Evolutionary conservation across 2,888 invertebrate species (phyloP).

Genomic region (Gasteruption jaculator): DNA sequence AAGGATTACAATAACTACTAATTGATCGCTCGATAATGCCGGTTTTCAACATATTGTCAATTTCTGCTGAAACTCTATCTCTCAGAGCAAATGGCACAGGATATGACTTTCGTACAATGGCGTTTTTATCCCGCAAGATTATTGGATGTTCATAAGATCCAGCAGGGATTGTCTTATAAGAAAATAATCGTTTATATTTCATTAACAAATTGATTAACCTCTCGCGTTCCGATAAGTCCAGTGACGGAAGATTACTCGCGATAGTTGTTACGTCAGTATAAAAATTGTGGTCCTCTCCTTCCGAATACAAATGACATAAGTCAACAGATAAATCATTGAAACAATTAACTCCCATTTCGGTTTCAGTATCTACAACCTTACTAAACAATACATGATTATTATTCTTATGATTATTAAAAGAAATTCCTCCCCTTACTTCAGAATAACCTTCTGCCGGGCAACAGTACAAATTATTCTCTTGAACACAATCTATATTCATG

Average conservation of each 20-base stretch:
- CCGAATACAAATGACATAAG: too few relatives aligned
- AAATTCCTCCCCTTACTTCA: too few relatives aligned
- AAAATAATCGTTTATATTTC: slow-evolving; percentile 21
- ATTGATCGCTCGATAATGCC: slow-evolving; percentile 31
- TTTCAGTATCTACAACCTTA: too few relatives aligned
- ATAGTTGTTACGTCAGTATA: not conserved
- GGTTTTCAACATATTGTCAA: slow-evolving; percentile 29
- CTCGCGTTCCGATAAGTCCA: not conserved
- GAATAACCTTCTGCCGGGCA: too few relatives aligned
- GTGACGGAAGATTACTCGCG: slow-evolving; percentile 2
- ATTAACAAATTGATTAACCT: not conserved
- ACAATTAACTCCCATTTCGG: too few relatives aligned
- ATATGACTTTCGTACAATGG: slow-evolving; percentile 21
- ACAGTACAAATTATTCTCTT: too few relatives aligned
- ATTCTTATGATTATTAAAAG: too few relatives aligned
- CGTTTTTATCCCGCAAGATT: slow-evolving; percentile 26
- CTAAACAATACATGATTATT: too few relatives aligned
- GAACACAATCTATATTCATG: too few relatives aligned
- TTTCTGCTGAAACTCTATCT: slow-evolving; percentile 9
- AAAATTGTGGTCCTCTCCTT: slow-evolving; percentile 7
- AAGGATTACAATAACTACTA: slow-evolving; percentile 31
- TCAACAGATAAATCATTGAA: too few relatives aligned
- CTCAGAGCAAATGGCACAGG: slow-evolving; percentile 13
- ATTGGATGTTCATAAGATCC: slow-evolving; percentile 27
- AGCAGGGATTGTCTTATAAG: slow-evolving; percentile 22